Evolutionary conservation across 2,888 invertebrate genomes (phyloP), one percentile per base, ranked within the genome.

Genomic region (Kuschelorhynchus macadamiae): DNA sequence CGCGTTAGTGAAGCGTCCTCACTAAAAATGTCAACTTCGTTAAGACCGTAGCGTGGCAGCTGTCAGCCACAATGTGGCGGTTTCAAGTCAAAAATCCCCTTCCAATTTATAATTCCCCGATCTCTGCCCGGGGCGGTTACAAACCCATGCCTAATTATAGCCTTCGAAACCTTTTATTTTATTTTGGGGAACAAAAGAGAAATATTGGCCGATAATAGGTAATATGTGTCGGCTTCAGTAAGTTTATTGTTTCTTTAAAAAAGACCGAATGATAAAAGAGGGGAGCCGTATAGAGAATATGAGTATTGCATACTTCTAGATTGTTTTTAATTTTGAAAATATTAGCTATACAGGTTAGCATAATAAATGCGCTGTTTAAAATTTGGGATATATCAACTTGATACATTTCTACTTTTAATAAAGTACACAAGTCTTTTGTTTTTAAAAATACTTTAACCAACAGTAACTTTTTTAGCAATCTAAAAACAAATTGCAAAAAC

Each of bases 31-130:
- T 77, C 80, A 78, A 80, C 81, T 81, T 80, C 79, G 80, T 81
- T 82, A 81, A 78, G 78, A 76, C 79, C 7, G 75, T 76, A 79
- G 78, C 79, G 81, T 83, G 82, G 81, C 82, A 83, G 82, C 82
- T 83, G 83, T 83, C 83, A 82, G 79, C 83, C 82, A 78, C 83
- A 83, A 83, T 82, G 82, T 82, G 81, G 82, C 79, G 82, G 83
- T 81, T 81, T 81, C 78, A 78, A 82, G 80, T 82, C 81, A 82
- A 81, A 81, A 80, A 81, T 80, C 81, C 80, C 80, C 80, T 80
- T 41, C 78, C 80, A 80, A 80, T 81, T 81, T 81, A 81, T 80
- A 81, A 81, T 80, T 81, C 81, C 81, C 81, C 75, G 77, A 72
- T 71, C 44, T 21, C 42, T 21, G 2, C 66, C 60, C 50, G 50